Evolutionary conservation across 1,140 invertebrate species (phyloP).

Genomic region (Drosophila nebulosa): DNA sequence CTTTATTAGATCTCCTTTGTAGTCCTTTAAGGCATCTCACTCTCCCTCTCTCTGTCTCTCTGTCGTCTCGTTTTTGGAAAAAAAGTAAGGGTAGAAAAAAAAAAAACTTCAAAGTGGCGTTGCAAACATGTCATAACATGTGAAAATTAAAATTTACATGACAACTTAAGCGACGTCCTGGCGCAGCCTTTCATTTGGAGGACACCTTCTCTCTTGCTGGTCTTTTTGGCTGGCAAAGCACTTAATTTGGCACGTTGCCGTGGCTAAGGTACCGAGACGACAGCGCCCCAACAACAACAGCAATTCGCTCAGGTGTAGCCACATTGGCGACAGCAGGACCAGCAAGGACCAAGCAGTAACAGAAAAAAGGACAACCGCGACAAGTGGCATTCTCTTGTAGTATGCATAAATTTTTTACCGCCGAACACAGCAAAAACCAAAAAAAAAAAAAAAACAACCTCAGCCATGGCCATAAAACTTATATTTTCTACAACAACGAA

Average conservation of each 20-base stretch:
- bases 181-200: conserved; percentile 14
- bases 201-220: background rate
- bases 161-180: conserved; percentile 65
- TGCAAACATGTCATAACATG: conserved; percentile 69
- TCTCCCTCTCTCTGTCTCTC: no score
- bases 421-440: conserved; percentile 14
- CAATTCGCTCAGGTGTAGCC: conserved; percentile 57
- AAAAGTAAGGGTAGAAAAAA: background rate
- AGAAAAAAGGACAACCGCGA: conserved; percentile 17
- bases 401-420: conserved; percentile 65
- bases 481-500: conserved; percentile 42
- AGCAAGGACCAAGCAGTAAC: conserved; percentile 8
- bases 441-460: conserved; percentile 40
- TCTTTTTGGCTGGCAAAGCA: conserved; percentile 54
- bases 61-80: background rate
- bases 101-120: conserved; percentile 53
- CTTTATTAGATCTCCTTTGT: background rate
- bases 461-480: conserved; percentile 63
- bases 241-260: conserved; percentile 74
- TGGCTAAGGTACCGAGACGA: conserved; percentile 51
- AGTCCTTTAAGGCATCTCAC: background rate
- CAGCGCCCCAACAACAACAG: conserved; percentile 30
- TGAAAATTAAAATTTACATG: conserved; percentile 76
- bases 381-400: conserved; percentile 57
- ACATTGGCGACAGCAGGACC: conserved; percentile 51